Base-by-base conservation (phyloP, 2,888 invertebrate species). In the Stenodema calcarata region DNA sequence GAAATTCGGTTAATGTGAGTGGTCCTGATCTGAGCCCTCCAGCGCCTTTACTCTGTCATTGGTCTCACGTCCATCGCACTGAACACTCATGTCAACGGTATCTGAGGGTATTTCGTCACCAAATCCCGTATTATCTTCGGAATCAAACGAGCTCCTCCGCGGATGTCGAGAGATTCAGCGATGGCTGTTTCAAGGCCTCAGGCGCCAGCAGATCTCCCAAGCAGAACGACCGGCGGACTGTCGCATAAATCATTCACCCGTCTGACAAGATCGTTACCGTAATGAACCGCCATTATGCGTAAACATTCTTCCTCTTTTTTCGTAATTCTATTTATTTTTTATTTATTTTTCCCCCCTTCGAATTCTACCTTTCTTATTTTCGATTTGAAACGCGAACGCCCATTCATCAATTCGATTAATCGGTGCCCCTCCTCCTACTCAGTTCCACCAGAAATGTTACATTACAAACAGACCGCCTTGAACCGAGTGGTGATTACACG, bases 241-340 rank as follows among this genome's bases (percentile, higher is more conserved):
- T 82, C 82, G 41, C 82, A 69, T 82, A 82, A 82, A 82, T 82
- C 82, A 82, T 82, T 82, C 82, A 82, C 54, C 18, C 54, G n/a
- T 41, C 62, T 69, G 82, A 82, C 82, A 69, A 28, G 30, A 30
- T 69, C 82, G 78, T 78, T 78, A 78, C 78, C 11, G 44, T 78
- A 78, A 78, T 78, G 78, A 78, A 44, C 78, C 78, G 78, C 41
- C 78, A 78, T 78, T 78, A 78, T 78, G 78, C 78, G 78, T 42
- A 78, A 78, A 78, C 78, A 78, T 78, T 62, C 62, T 62, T 62
- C 11, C 62, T 62, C 23, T 62, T 62, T 62, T 23, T 18, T 54
- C 7, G n/a, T 54, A 54, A 54, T 54, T 54, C 18, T 54, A 54
- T 54, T 54, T 54, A 54, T 54, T n/a, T n/a, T n/a, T n/a, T n/a